Evolutionary conservation across 2,797 vertebrate genomes (phyloP), one percentile per base, ranked within the genome.

Genomic region (Nannoperca australis): DNA sequence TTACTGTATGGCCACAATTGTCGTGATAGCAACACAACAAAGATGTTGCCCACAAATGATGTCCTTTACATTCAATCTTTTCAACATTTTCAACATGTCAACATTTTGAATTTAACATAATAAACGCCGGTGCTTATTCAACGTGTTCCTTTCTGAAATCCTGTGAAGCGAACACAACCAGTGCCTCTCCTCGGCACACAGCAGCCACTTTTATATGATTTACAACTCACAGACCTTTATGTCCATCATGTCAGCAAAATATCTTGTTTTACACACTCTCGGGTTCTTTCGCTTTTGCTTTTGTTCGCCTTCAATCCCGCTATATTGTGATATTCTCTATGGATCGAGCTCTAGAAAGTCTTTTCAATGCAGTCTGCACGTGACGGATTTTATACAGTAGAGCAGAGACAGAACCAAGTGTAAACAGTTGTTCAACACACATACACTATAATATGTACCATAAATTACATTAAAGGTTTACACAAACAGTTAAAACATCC

Each of bases 181-280:
- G 60, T 61, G 68, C 50, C 6, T 59, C 4, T 22, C 5, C 50
- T 42, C 53, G 13, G 38, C 5, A 34, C 62, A 18, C 65, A 45
- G 75, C 59, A 4, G 63, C 50, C 54, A 42, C 68, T 79, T 89
- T 85, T 84, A 82, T 83, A 83, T 44, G 47, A 81, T 14, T 66
- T 66, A 65, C 74, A 42, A 54, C 24, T 27, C 24, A 27, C 24
- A 27, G 24, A 27, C 24, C 4, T 1, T 63, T 38, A 8, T 58
- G 70, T 53, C 36, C 51, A 30, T 71, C 7, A 3, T 36, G 83
- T 82, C 83, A 85, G 75, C 79, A 34, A 17, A 68, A 54, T 73
- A 38, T 20, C 40, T 58, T 55, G 60, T 76, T 73, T 44, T 40
- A 30, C 18, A 42, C 1, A 4, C 36, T 14, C 32, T 53, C 70